Conservation (phyloP, 2,888 invertebrate species). For the Punctoribates punctum region DNA sequence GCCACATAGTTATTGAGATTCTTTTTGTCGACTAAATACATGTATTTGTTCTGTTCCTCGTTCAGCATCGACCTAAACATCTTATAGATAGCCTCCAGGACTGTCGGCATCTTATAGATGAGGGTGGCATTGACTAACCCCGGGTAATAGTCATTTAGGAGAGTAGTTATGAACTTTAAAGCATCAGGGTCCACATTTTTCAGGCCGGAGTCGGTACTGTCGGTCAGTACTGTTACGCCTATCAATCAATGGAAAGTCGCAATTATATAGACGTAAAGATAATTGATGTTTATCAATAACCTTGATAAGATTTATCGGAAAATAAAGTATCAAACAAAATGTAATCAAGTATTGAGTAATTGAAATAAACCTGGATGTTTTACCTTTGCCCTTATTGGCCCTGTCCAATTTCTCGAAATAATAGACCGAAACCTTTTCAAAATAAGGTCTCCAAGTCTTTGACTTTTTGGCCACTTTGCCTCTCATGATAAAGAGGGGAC, state of each 20-base stretch:
- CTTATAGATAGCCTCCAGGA: neutral
- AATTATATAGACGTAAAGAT: neutral
- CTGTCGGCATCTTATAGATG: neutral
- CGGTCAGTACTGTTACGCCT: neutral
- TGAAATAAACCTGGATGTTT: neutral
- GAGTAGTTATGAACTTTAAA: neutral
- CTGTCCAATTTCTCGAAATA: neutral
- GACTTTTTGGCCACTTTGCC: conserved; percentile 1
- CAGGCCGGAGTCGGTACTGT: neutral
- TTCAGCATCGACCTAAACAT: neutral
- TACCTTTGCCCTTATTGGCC: neutral
- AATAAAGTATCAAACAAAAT: no score
- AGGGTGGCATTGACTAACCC: neutral
- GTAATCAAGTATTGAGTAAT: no score
- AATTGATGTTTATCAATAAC: neutral
- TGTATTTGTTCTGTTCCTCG: conserved; percentile 26
- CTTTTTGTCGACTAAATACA: conserved; percentile 6
- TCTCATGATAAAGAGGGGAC: neutral
- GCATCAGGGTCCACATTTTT: conserved; percentile 4
- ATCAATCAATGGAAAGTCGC: neutral
- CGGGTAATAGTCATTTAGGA: conserved; percentile 4
- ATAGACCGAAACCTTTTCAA: neutral
- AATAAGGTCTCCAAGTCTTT: neutral
- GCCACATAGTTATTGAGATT: neutral
- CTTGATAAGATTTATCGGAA: no score